Evolutionary conservation across 2,113 vertebrate genomes (phyloP).

Genomic region (Cryptomyrus ogoouensis): DNA sequence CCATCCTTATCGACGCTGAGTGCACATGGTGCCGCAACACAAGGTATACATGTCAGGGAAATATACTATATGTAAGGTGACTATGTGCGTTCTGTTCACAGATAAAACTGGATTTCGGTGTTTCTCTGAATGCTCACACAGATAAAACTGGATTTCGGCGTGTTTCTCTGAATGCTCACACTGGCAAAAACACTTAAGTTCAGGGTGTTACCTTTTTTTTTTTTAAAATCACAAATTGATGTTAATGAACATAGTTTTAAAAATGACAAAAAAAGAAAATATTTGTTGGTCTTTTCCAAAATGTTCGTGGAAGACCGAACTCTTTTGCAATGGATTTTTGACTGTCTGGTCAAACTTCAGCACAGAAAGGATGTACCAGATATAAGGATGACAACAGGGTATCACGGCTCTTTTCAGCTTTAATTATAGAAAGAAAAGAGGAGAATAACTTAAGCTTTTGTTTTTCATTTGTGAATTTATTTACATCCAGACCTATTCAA

Average conservation of each 20-base stretch:
- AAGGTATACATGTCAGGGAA: conserved; percentile 70
- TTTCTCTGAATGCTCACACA: conserved; percentile 37
- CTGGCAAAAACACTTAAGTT: conserved; percentile 51
- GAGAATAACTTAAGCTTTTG: conserved; percentile 68
- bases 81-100: conserved; percentile 56
- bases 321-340: conserved; percentile 86
- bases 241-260: conserved; percentile 48
- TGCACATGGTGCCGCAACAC: conserved; percentile 35
- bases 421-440: conserved; percentile 73
- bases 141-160: conserved; percentile 57
- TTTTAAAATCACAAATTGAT: conserved; percentile 73
- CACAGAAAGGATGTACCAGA: conserved; percentile 91
- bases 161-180: conserved; percentile 39
- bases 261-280: conserved; percentile 59
- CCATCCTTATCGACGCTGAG: conserved; percentile 95
- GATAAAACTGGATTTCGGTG: conserved; percentile 57
- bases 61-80: conserved; percentile 21
- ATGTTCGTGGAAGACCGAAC: conserved; percentile 83
- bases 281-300: conserved; percentile 59
- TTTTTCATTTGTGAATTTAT: conserved; percentile 73
- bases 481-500: conserved; percentile 95
- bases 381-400: conserved; percentile 85
- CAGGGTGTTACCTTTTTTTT: conserved; percentile 59
- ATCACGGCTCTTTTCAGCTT: conserved; percentile 90
- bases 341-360: conserved; percentile 93